Percentiles rank a stretch among this genome's conserved stretches.
phyloP scores from a whole-genome alignment of 2,113 vertebrate genomes.

The Protobothrops flavoviridis region DNA sequence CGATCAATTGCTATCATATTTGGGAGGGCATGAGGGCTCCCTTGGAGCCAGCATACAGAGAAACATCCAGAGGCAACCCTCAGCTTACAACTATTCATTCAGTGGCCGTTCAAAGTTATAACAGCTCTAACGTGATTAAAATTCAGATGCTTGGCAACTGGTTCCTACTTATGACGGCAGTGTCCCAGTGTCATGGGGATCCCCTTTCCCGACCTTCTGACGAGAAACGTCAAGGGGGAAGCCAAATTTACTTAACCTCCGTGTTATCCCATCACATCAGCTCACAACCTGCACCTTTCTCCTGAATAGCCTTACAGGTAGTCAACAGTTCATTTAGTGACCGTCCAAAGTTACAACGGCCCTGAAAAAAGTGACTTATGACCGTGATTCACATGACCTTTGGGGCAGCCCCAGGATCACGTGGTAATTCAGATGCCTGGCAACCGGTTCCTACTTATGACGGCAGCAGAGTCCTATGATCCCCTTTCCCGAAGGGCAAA shows the following conservation, averaged over 20 bases:
- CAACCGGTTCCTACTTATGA: not conserved
- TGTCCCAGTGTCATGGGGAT: too few relatives aligned
- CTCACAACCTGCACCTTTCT: too few relatives aligned
- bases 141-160: too few relatives aligned
- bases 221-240: rapidly evolving
- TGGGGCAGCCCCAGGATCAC: not conserved
- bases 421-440: not conserved
- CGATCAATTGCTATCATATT: not conserved
- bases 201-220: too few relatives aligned
- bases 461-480: not conserved
- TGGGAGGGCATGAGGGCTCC: not conserved
- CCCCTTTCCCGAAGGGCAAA: not conserved
- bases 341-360: not conserved
- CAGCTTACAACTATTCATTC: not conserved
- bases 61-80: not conserved
- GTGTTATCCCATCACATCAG: too few relatives aligned
- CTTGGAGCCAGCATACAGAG: not conserved
- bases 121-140: too few relatives aligned
- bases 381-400: not conserved
- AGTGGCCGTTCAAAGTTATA: not conserved
- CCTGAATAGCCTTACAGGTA: too few relatives aligned
- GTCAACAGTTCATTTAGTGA: not conserved
- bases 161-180: too few relatives aligned
- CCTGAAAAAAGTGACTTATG: not conserved
- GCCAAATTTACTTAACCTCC: too few relatives aligned